phyloP scores from a whole-genome alignment of 2,888 invertebrate genomes.

The Leptopilina syphax region DNA sequence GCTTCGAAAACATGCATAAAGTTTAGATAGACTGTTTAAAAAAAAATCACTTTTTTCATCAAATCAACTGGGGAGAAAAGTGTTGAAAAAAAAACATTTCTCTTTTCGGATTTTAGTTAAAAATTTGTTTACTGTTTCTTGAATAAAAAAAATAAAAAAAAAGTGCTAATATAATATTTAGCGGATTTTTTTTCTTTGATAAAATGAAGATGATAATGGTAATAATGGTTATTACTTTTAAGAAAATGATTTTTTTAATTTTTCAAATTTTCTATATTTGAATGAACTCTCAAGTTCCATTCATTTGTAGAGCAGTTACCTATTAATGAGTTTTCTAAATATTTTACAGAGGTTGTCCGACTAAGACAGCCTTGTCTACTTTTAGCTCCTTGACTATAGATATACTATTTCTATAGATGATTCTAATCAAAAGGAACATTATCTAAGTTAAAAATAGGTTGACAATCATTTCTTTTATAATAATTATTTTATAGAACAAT shows the following conservation, averaged over 20 bases:
- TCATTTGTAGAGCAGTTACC: neutral
- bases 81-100: too few species aligned
- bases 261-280: too few species aligned
- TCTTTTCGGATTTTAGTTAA: too few species aligned
- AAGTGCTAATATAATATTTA: too few species aligned
- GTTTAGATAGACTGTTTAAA: constrained; percentile 12
- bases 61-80: neutral
- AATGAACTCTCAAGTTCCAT: neutral
- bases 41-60: constrained; percentile 26
- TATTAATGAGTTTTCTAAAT: neutral
- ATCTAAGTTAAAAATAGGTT: neutral
- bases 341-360: constrained; percentile 5
- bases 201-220: neutral
- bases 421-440: neutral
- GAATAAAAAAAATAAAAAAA: too few species aligned
- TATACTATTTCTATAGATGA: neutral
- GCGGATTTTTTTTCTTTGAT: neutral
- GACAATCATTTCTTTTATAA: too few species aligned
- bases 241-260: too few species aligned
- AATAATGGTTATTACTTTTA: too few species aligned
- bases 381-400: constrained; percentile 3
- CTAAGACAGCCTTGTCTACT: constrained; percentile 2
- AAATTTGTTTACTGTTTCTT: too few species aligned
- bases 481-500: too few species aligned
- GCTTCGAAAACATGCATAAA: constrained; percentile 20